These are phyloP conservation scores for Mixornis gularis DNA, from an alignment of 2,113 vertebrate genomes.

Conservation along the genomic window DNA sequence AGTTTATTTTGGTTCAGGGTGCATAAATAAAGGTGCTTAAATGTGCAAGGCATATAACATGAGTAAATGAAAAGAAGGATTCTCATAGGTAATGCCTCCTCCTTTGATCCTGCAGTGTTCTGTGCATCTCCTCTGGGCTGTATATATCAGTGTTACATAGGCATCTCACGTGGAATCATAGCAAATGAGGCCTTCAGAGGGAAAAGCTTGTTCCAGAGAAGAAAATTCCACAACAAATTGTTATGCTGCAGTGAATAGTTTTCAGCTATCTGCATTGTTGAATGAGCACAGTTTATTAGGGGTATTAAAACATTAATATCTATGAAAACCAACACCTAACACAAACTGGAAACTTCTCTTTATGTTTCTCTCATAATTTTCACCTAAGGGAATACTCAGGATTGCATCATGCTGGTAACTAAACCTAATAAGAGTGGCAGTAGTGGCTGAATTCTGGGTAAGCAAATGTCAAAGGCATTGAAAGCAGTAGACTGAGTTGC, in stretches of 20 bases:
- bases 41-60: not conserved
- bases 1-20: not conserved
- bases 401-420: not conserved
- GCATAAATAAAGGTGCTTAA: not conserved
- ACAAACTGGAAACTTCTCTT: not conserved
- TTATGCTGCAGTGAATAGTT: not conserved
- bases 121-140: not conserved
- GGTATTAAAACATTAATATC: not conserved
- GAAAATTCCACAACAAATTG: not conserved
- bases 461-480: not conserved
- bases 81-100: not conserved
- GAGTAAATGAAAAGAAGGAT: not conserved
- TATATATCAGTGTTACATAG: not conserved
- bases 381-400: not conserved
- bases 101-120: not conserved
- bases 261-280: not conserved
- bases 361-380: not conserved
- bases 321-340: not conserved
- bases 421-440: not conserved
- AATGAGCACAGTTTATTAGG: not conserved
- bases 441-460: not conserved
- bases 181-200: not conserved
- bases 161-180: not conserved
- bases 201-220: not conserved
- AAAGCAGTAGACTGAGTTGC: not conserved